phyloP scores from a whole-genome alignment of 35 echinoderm and acorn worm species.

The Eucidaris tribuloides region DNA sequence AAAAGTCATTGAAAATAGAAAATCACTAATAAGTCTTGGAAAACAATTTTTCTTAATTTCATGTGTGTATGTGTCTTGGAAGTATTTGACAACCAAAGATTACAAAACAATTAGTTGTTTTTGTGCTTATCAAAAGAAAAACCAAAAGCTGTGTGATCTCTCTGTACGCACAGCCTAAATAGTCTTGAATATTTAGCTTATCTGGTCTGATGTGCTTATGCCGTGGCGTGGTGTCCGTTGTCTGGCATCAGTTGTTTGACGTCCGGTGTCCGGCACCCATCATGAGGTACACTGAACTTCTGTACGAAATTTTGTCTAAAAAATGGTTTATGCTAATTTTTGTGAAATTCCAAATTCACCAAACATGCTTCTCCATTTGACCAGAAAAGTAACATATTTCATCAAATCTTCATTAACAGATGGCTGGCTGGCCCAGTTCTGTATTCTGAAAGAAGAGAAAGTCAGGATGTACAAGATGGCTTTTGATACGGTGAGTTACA shows the following conservation, averaged over 20 bases:
- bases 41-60: too few species aligned
- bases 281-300: neutral
- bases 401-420: slow-evolving; percentile 45
- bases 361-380: neutral
- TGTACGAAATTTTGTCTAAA: neutral
- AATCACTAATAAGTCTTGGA: too few species aligned
- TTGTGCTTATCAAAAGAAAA: too few species aligned
- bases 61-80: too few species aligned
- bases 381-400: neutral
- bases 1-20: too few species aligned
- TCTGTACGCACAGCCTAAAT: too few species aligned
- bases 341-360: neutral
- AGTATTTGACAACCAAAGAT: too few species aligned
- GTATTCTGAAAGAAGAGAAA: slow-evolving; percentile 87
- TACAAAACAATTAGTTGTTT: too few species aligned
- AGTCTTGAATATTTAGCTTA: too few species aligned
- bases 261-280: too few species aligned
- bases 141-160: too few species aligned
- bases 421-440: slow-evolving; percentile 95
- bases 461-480: slow-evolving; percentile 70
- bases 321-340: neutral
- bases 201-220: too few species aligned
- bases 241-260: neutral
- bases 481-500: slow-evolving; percentile 72
- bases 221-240: neutral